Base-by-base conservation (phyloP, 2,888 invertebrate genomes). In the Pollenia angustigena region DNA sequence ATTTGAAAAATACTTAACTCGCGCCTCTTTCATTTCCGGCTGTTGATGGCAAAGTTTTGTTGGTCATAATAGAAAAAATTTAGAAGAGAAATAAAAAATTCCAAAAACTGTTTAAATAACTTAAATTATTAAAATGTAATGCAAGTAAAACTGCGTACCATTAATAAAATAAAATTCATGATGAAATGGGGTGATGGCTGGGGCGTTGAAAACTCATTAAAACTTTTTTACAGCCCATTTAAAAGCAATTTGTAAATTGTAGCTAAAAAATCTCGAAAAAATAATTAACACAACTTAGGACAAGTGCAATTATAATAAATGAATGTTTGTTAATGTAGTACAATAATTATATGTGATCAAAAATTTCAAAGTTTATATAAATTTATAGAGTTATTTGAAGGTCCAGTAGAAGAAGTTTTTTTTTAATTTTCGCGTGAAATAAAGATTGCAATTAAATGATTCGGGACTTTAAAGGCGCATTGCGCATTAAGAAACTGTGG, bases 171-270 rank as follows among this genome's bases (percentile, higher is more conserved):
- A 69, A 40, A 81, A 68, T 82, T 54, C 75, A 56, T 88, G 69
- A 86, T 88, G 71, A 86, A 88, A 75, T 85, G 69, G 72, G 75
- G 82, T 62, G 82, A 81, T 76, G 87, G 81, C 85, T 87, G 81
- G 84, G 82, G 88, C 89, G 90, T 88, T 89, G 89, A 91, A 92
- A 92, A 93, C 92, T 92, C 92, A 92, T 93, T 93, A 93, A 92
- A 92, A 92, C 92, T 92, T 93, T 92, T 80, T 92, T 90, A 91
- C 92, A 92, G 93, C 92, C 92, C 93, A 93, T 93, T 92, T 92
- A 91, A 92, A 93, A 92, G 92, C 92, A 92, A 92, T 92, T 92
- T 93, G 91, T 91, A 91, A 91, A 92, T 91, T 90, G 90, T 89
- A 88, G 86, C 52, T 71, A 69, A 71, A 18, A 62, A 40, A n/a